Percentiles rank a stretch among this genome's conserved stretches.
These are phyloP conservation scores for Petrosia ficiformis DNA, from an alignment of 37 sponge, comb jelly and placozoan genomes.

Conservation along the genomic window DNA sequence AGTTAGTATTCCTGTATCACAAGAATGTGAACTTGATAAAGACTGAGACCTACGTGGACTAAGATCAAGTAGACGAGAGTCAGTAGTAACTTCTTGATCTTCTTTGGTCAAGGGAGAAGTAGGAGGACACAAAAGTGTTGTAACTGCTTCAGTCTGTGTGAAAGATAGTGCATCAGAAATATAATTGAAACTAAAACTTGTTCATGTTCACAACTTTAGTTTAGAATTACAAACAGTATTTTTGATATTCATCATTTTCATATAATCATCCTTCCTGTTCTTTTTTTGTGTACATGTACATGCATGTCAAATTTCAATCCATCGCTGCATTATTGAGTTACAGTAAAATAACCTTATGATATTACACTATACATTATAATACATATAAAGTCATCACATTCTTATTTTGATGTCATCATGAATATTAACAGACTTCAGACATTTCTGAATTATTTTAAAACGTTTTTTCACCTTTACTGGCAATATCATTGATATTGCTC, in stretches of 20 bases:
- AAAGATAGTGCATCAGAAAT: background rate
- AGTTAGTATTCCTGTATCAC: constrained; percentile 15
- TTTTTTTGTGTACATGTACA: too few species aligned
- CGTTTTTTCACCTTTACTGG: constrained; percentile 6
- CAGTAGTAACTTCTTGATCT: constrained; percentile 4
- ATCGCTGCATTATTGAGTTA: too few species aligned
- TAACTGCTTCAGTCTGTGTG: background rate
- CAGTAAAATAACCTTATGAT: background rate
- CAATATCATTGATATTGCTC: constrained; percentile 9
- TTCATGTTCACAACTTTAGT: background rate
- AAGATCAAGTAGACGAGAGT: constrained; percentile 29
- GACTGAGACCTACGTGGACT: constrained; percentile 13
- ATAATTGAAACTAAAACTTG: background rate
- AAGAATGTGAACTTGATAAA: background rate
- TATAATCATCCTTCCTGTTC: too few species aligned
- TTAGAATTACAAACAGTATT: too few species aligned
- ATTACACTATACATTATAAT: too few species aligned
- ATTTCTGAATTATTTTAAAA: too few species aligned
- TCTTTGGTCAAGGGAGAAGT: too few species aligned
- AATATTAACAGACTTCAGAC: too few species aligned
- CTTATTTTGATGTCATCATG: background rate
- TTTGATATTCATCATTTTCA: too few species aligned
- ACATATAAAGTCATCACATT: too few species aligned
- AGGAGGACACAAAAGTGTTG: background rate
- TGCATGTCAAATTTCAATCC: too few species aligned